Conservation (phyloP, 1,140 invertebrate species). For the Philotrypesis tridentata region DNA sequence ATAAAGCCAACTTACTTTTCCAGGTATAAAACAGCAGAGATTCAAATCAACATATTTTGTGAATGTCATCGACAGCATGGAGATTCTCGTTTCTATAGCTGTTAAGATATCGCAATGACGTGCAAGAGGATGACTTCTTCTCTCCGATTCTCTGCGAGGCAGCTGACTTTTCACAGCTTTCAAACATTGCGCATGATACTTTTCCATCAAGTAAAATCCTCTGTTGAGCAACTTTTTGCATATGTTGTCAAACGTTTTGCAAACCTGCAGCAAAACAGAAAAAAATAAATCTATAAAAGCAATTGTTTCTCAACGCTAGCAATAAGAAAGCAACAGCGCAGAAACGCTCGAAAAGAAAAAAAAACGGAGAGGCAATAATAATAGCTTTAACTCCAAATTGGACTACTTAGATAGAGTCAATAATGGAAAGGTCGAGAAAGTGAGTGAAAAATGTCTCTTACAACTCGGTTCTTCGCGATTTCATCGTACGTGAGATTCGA, state of each 20-base stretch:
- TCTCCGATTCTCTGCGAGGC: slow-evolving; percentile 90
- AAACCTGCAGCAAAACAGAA: slow-evolving; percentile 80
- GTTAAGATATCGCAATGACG: slow-evolving; percentile 91
- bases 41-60: slow-evolving; percentile 88
- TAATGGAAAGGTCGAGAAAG: background rate
- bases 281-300: too few relatives aligned
- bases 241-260: slow-evolving; percentile 83
- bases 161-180: slow-evolving; percentile 87
- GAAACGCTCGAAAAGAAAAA: background rate
- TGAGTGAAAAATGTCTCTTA: slow-evolving; percentile 75
- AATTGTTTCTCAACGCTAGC: background rate
- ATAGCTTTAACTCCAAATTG: too few relatives aligned
- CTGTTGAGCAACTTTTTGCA: slow-evolving; percentile 85
- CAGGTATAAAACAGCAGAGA: slow-evolving; percentile 94
- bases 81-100: slow-evolving; percentile 92
- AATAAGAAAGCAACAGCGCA: background rate
- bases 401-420: background rate
- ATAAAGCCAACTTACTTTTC: slow-evolving; percentile 79
- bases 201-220: slow-evolving; percentile 87
- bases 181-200: slow-evolving; percentile 82
- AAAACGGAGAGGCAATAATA: too few relatives aligned
- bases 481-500: slow-evolving; percentile 87
- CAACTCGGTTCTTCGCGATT: slow-evolving; percentile 85
- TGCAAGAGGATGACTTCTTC: slow-evolving; percentile 87
- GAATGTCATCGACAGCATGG: slow-evolving; percentile 94